Conservation (phyloP, 2,888 invertebrate species). For the Atethmia centrago region DNA sequence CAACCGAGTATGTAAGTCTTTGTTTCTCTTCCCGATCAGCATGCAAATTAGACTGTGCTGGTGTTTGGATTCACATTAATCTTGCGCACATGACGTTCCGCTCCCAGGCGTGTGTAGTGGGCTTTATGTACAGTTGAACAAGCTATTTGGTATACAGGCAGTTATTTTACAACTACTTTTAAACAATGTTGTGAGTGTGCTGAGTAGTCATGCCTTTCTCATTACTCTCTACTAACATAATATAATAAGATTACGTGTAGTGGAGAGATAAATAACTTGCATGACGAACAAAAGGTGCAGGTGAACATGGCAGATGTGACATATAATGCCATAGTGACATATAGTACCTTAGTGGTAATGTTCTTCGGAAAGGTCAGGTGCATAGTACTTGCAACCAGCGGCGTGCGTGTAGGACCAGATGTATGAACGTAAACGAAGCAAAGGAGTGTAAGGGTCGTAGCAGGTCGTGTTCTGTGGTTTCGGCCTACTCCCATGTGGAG, state of each 20-base stretch:
- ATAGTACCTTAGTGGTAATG: not conserved
- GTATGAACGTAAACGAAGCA: not conserved
- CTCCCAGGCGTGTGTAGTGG: constrained; percentile 15
- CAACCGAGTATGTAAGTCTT: constrained; percentile 40
- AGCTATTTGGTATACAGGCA: not conserved
- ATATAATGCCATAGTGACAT: too few species aligned
- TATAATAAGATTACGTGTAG: not conserved
- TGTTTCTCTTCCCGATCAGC: constrained; percentile 61
- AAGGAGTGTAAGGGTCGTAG: not conserved
- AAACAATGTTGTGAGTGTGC: not conserved
- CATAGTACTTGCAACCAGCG: not conserved
- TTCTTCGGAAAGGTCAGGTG: not conserved
- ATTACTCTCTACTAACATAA: not conserved
- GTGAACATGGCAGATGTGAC: too few species aligned
- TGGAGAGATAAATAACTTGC: not conserved
- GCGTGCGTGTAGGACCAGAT: not conserved
- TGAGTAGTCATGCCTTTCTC: not conserved
- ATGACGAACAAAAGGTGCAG: too few species aligned
- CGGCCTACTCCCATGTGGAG: too few species aligned
- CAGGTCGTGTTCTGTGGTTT: not conserved
- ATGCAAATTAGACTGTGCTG: constrained; percentile 56
- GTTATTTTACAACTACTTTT: not conserved
- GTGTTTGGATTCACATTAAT: constrained; percentile 57
- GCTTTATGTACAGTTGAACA: constrained; percentile 31
- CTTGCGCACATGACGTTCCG: constrained; percentile 54